Evolutionary conservation across 2,113 vertebrate genomes (phyloP), one percentile per base, ranked within the genome.

Genomic region (Pipra filicauda): DNA sequence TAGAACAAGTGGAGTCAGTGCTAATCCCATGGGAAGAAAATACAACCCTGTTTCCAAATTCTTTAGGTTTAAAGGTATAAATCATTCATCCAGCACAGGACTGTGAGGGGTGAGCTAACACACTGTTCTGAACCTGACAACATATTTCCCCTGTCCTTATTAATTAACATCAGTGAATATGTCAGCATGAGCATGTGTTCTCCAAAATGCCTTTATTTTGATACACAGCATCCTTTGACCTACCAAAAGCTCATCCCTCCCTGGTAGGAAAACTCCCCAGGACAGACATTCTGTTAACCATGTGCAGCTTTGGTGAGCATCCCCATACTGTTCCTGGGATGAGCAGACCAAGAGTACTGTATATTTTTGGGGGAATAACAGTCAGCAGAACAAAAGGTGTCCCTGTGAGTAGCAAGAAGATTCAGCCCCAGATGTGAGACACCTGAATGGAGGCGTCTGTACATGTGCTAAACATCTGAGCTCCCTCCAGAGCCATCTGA

Each of bases 141-240:
- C 24, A 0, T 33, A 59, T 65, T 59, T 81, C 66, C 37, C 35
- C 18, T 77, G n/a, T 62, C 91, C 30, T 58, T 59, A 18, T 67
- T 85, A 64, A 89, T 95, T 71, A 75, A 35, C 70, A 26, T 89
- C 89, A 89, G 27, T 51, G 52, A 74, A 30, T 5, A 51, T 4
- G 33, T 67, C 83, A 16, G 6, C 13, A 12, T 0, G 2, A 89
- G 24, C 48, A 66, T 2, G 6, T 0, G 0, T 28, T 52, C 69
- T 57, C 57, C 21, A 65, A 72, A 72, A 72, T 35, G 12, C 12
- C 17, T 81, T 77, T 66, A 58, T 66, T 94, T 93, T 71, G 55
- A 87, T 46, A 86, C 28, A 39, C 8, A 72, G 14, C 58, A 48
- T 52, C 46, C n/a, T 81, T 44, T 84, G 41, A 82, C 70, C 74